Evolutionary conservation across 2,888 invertebrate species (phyloP), one percentile per base, ranked within the genome.

Genomic region (Ophioninae sp.): DNA sequence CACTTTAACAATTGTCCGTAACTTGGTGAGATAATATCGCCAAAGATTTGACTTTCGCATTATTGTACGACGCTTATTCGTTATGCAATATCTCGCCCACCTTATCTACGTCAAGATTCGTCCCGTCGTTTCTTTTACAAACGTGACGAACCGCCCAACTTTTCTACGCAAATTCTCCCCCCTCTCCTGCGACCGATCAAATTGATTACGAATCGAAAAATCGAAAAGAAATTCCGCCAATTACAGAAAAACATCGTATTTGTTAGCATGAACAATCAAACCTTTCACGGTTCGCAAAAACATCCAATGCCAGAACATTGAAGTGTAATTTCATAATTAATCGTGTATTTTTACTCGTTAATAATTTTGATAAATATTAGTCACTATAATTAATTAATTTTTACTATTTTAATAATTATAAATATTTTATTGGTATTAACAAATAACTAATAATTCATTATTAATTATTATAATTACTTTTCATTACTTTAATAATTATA

Each of bases 11-110:
- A 72, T 56, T 21, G 50, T 75, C 69, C 6, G 59, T 37, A 74
- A 80, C 77, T 80, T 81, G 23, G 50, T 59, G 44, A 62, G 78
- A 84, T 83, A 70, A 70, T 61, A 78, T 75, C 78, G 39, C 37
- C 20, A 56, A 56, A 20, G 78, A 44, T 73, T 67, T 74, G 69
- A 75, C 67, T 81, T 67, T n/a, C 50, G 44, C 21, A 73, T 61
- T 70, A 20, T 69, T 44, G 50, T 41, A 39, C 39, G 20, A 37
- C 56, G 21, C 59, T 41, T 73, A 41, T 79, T 44, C n/a, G n/a
- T 72, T 73, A 67, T 10, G 39, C 70, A 78, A 74, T 64, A 41
- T 75, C 21, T 21, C 20, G 75, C 37, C 69, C 65, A 44, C 57
- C 61, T 81, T 81, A 78, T 81, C 78, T 59, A 2, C 30, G 13